phyloP scores from a whole-genome alignment of 2,113 vertebrate genomes.

The Hemicordylus capensis region DNA sequence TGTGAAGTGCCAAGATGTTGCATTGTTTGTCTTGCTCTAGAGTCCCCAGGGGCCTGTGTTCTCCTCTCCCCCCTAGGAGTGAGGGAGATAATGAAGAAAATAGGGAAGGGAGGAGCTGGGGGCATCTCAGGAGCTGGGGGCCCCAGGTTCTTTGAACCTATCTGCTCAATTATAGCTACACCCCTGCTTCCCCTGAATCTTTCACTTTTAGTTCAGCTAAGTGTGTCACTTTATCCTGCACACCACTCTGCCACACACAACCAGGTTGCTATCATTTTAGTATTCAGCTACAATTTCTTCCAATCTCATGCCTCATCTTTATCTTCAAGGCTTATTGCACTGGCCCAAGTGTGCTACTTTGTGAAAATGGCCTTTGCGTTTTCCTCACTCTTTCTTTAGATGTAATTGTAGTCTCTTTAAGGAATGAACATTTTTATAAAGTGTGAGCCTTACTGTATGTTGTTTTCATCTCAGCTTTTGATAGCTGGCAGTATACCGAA shows the following conservation, averaged over 20 bases:
- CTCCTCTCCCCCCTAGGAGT: too few relatives aligned
- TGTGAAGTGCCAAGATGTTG: background rate
- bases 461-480: background rate
- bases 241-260: too few relatives aligned
- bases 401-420: rapidly evolving
- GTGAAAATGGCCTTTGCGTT: background rate
- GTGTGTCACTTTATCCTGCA: too few relatives aligned
- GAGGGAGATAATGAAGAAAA: too few relatives aligned
- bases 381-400: background rate
- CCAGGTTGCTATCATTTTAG: background rate
- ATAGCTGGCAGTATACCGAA: background rate
- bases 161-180: too few relatives aligned
- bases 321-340: background rate
- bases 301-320: background rate
- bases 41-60: background rate
- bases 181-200: too few relatives aligned
- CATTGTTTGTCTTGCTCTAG: background rate
- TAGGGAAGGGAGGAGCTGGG: too few relatives aligned
- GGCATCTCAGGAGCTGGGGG: too few relatives aligned
- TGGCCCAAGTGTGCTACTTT: too few relatives aligned
- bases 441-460: background rate
- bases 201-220: too few relatives aligned
- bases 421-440: conserved; percentile 14
- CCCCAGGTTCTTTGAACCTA: too few relatives aligned
- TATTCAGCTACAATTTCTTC: background rate